Conservation (phyloP, 1,140 invertebrate genomes). For the Drosophila sucinea region DNA sequence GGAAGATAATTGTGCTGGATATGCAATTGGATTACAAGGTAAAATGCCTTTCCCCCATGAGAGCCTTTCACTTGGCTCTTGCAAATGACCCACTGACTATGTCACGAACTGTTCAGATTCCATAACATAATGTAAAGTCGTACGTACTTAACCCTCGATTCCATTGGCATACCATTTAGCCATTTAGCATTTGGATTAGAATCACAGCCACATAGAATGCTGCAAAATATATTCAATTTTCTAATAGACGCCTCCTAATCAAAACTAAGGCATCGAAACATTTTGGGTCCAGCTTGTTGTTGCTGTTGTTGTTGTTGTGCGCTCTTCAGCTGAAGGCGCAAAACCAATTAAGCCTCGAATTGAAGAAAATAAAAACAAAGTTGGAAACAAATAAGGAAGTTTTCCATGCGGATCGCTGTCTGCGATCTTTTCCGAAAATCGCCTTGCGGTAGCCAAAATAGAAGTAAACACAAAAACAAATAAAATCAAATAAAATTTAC, state of each 20-base stretch:
- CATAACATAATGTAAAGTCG: constrained; percentile 6
- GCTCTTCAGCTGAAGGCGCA: constrained; percentile 57
- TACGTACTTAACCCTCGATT: not conserved
- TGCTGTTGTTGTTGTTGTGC: constrained; percentile 9
- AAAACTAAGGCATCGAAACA: constrained; percentile 73
- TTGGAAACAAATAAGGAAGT: constrained; percentile 73
- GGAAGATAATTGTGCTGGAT: not conserved
- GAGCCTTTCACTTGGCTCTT: constrained; percentile 14
- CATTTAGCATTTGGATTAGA: not conserved
- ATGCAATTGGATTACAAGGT: not conserved
- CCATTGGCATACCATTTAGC: not conserved
- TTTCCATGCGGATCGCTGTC: constrained; percentile 51
- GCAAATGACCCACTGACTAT: constrained; percentile 43
- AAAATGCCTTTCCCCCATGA: constrained; percentile 4
- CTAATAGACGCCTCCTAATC: constrained; percentile 77
- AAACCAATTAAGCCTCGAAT: constrained; percentile 74
- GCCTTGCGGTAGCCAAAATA: constrained; percentile 32
- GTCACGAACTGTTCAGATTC: constrained; percentile 29
- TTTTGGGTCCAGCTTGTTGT: not conserved
- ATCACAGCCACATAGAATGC: not conserved
- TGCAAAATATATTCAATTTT: constrained; percentile 68
- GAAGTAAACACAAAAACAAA: constrained; percentile 47
- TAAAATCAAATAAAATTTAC: constrained; percentile 81
- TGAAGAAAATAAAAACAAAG: constrained; percentile 45
- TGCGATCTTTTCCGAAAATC: constrained; percentile 40